Evolutionary conservation across 1,140 invertebrate genomes (phyloP).

Genomic region (Anastrepha obliqua): DNA sequence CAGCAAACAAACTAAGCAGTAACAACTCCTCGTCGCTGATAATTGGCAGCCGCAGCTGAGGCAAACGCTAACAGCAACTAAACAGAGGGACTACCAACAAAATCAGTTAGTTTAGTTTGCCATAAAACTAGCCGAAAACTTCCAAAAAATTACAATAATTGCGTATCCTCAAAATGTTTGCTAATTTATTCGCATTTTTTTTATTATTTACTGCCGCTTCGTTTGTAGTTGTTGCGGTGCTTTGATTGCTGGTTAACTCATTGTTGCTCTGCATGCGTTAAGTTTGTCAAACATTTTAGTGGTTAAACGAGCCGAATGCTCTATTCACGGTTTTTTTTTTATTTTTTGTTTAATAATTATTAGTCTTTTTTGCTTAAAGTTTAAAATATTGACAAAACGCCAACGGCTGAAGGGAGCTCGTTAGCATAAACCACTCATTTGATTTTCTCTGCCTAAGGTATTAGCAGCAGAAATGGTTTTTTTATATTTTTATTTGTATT

Average conservation of each 20-base stretch:
- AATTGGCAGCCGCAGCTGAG: not conserved
- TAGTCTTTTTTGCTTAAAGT: not conserved
- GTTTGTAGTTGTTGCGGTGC: not conserved
- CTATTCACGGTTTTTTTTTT: too few relatives aligned
- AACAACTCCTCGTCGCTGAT: not conserved
- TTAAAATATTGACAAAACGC: not conserved
- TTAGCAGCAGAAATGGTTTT: not conserved
- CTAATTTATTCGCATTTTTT: constrained; percentile 5
- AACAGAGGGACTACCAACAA: not conserved
- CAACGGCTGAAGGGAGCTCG: not conserved
- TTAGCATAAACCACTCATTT: not conserved
- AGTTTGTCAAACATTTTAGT: constrained; percentile 19
- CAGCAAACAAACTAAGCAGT: not conserved
- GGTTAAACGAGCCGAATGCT: not conserved
- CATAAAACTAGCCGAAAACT: not conserved
- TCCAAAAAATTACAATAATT: not conserved
- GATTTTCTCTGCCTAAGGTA: not conserved
- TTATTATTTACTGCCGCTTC: not conserved
- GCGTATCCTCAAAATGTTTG: constrained; percentile 4
- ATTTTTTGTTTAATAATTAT: not conserved
- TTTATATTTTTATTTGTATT: not conserved
- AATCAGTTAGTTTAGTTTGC: not conserved
- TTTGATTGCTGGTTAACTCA: not conserved
- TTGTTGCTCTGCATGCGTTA: not conserved
- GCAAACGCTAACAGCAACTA: not conserved